These are phyloP conservation scores for Mya arenaria DNA, from an alignment of 1,140 invertebrate species.

Conservation along the genomic window DNA sequence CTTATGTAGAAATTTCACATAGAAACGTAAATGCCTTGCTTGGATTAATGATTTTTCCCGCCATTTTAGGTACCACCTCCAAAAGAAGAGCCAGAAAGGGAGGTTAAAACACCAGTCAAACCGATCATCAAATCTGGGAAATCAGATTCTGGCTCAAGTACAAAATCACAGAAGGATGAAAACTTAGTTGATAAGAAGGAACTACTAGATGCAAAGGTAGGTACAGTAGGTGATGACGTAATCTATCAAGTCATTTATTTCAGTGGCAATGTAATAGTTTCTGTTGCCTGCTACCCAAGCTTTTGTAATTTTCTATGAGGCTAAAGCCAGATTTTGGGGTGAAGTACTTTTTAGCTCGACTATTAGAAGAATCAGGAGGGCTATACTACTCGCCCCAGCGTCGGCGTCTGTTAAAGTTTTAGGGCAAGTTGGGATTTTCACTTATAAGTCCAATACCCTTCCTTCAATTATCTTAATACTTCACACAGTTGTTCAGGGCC, in stretches of 20 bases:
- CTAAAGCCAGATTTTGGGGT: neutral
- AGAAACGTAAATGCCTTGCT: neutral
- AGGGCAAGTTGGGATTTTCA: too few species aligned
- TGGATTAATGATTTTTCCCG: neutral
- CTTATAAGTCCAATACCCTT: too few species aligned
- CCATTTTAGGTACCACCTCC: conserved; percentile 32
- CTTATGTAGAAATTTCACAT: neutral
- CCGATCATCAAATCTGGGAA: conserved; percentile 27
- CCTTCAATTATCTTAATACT: too few species aligned
- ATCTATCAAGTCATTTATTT: too few species aligned
- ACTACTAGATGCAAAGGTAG: conserved; percentile 47
- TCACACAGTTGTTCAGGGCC: too few species aligned
- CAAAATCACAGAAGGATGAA: conserved; percentile 29
- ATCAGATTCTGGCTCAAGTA: conserved; percentile 46
- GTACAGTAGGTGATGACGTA: neutral
- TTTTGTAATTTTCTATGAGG: neutral
- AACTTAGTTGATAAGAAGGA: conserved; percentile 42
- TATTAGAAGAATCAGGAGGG: too few species aligned
- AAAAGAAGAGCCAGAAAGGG: conserved; percentile 17
- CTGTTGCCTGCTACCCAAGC: neutral
- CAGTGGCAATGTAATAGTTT: too few species aligned
- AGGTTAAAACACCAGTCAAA: conserved; percentile 26
- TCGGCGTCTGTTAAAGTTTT: too few species aligned
- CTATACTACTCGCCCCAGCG: too few species aligned
- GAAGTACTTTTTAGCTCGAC: too few species aligned